Base-by-base conservation (phyloP, 2,797 vertebrate species). In the Thalassophryne amazonica region DNA sequence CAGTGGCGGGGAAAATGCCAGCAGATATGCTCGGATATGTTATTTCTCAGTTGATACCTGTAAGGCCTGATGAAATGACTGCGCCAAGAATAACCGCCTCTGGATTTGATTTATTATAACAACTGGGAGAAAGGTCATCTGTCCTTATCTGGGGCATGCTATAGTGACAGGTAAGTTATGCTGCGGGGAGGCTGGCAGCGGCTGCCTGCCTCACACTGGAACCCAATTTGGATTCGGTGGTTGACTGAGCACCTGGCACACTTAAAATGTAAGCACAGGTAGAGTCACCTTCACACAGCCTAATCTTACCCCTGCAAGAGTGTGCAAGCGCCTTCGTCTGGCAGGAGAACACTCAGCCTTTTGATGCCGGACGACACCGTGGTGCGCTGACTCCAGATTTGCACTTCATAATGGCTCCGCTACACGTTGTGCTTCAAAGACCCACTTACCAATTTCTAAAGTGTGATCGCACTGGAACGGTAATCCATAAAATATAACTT, bases 61-160 rank as follows among this genome's bases (percentile, higher is more conserved):
- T 73, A 71, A 73, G 60, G 48, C 49, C 35, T 41, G 68, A 81
- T 31, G 60, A 68, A 77, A 76, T 49, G 47, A 27, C 40, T 11
- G 5, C 60, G 70, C 63, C 52, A 46, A 62, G 60, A 84, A 83
- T 80, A 89, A 73, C 71, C 28, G 32, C 70, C 39, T 70, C 38
- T 49, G 60, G 70, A 59, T 55, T 60, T 76, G 83, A 87, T 90
- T 85, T 83, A 88, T 90, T 83, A 61, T 47, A 63, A 56, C 66
- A 73, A 76, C 64, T 63, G n/a, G n/a, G 52, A 70, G 71, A 89
- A 87, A 89, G 89, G 88, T 88, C 86, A 86, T 76, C 75, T 76
- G 80, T 88, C 78, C 83, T 83, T 86, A 85, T 88, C 78, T 80
- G 74, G 78, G 73, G 60, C 54, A 32, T 34, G 34, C 47, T n/a